Conservation (phyloP, 2,797 vertebrate species). For the Argyrosomus regius region DNA sequence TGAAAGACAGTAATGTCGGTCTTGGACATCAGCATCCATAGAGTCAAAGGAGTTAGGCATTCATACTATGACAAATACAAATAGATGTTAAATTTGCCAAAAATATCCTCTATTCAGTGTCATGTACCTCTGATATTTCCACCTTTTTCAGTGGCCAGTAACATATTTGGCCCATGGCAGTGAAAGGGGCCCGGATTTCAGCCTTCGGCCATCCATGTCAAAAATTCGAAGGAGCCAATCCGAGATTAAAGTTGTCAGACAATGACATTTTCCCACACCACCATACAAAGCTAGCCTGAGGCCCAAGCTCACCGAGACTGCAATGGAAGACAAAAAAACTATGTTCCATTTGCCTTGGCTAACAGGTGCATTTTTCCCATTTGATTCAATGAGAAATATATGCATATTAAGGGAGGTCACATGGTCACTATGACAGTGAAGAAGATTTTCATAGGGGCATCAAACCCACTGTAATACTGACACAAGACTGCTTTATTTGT, state of each 20-base stretch:
- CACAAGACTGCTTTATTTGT: constrained; percentile 5
- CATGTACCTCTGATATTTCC: constrained; percentile 23
- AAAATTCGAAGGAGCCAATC: constrained; percentile 65
- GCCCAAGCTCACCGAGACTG: constrained; percentile 39
- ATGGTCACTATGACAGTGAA: constrained; percentile 5
- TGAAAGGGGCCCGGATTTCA: constrained; percentile 50
- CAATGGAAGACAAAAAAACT: neutral
- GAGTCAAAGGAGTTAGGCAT: too few relatives aligned
- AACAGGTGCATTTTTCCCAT: constrained; percentile 47
- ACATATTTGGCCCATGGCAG: constrained; percentile 53
- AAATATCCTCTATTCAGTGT: constrained; percentile 14
- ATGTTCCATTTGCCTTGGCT: constrained; percentile 40
- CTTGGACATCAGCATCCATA: too few relatives aligned
- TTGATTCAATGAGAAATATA: constrained; percentile 35
- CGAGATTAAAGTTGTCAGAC: constrained; percentile 81
- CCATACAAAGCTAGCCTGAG: constrained; percentile 56
- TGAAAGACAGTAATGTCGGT: too few relatives aligned
- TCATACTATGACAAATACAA: constrained; percentile 15
- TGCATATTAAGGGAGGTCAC: constrained; percentile 33
- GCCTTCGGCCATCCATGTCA: constrained; percentile 69
- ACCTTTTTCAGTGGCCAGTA: constrained; percentile 9
- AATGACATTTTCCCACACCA: constrained; percentile 50
- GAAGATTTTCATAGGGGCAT: constrained; percentile 18
- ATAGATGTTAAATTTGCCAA: constrained; percentile 18
- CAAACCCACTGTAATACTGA: constrained; percentile 10